These are phyloP conservation scores for Tychaedon coryphoeus DNA, from an alignment of 2,113 vertebrate genomes.

Conservation along the genomic window DNA sequence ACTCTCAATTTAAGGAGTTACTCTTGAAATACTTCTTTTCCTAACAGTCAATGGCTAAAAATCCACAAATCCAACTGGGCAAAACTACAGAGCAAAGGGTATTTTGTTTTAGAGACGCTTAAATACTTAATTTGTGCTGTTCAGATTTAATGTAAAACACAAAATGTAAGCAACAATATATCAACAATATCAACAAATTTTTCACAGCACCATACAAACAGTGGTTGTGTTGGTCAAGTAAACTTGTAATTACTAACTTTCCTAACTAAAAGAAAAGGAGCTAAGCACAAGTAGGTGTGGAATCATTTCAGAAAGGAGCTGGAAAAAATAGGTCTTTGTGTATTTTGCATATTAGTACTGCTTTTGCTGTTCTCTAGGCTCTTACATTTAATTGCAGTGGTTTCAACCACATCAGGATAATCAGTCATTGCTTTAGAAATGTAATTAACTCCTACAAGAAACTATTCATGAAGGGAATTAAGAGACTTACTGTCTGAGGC, in stretches of 20 bases:
- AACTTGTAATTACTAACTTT: background rate
- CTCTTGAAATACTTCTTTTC: background rate
- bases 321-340: background rate
- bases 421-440: constrained; percentile 54
- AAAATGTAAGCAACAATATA: background rate
- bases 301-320: background rate
- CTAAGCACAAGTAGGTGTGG: background rate
- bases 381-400: constrained; percentile 30
- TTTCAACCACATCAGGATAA: constrained; percentile 50
- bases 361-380: constrained; percentile 13
- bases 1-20: background rate
- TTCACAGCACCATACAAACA: background rate
- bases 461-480: constrained; percentile 29
- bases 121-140: background rate
- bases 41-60: background rate
- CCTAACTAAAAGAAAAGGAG: background rate
- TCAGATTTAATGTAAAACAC: background rate
- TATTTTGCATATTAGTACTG: constrained; percentile 44
- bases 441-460: constrained; percentile 53
- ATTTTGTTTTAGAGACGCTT: background rate
- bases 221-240: background rate
- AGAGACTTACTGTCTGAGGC: constrained; percentile 29
- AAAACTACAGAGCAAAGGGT: background rate
- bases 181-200: background rate
- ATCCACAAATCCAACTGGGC: background rate